These are phyloP conservation scores for Mus musculus DNA, from an alignment of 2,113 vertebrate genomes.

Conservation along the genomic window DNA sequence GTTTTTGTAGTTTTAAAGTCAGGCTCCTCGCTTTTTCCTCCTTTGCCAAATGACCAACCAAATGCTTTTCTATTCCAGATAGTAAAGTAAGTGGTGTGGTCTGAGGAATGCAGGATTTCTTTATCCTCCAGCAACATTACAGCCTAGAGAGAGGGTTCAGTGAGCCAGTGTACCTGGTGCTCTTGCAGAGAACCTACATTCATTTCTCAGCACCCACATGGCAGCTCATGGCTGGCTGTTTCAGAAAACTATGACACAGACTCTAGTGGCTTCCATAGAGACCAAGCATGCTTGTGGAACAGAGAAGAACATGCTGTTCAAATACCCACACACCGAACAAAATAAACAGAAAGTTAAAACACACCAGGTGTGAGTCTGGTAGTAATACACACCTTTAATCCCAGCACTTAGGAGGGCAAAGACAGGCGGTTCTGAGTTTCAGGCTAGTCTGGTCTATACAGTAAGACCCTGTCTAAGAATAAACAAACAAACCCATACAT, in stretches of 20 bases:
- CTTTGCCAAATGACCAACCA: not conserved
- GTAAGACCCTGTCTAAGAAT: not conserved
- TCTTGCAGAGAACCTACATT: not conserved
- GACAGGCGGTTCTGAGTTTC: not conserved
- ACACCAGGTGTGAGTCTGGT: not conserved
- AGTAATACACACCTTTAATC: not conserved
- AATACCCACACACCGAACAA: not conserved
- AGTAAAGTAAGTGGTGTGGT: not conserved
- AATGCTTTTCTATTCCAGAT: not conserved
- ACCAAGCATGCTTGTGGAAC: not conserved
- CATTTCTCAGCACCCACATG: not conserved
- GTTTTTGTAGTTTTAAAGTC: not conserved
- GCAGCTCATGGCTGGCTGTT: not conserved
- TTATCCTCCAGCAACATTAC: not conserved
- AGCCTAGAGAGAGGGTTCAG: not conserved
- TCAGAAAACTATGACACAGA: not conserved
- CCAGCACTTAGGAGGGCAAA: not conserved
- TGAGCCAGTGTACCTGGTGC: not conserved
- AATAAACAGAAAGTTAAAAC: not conserved
- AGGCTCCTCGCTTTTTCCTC: no score
- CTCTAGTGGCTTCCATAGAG: not conserved
- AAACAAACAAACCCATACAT: not conserved
- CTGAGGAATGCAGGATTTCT: not conserved
- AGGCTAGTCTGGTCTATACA: not conserved
- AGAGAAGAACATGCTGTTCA: not conserved